phyloP scores from a whole-genome alignment of 2,888 invertebrate genomes.

The Troides aeacus region DNA sequence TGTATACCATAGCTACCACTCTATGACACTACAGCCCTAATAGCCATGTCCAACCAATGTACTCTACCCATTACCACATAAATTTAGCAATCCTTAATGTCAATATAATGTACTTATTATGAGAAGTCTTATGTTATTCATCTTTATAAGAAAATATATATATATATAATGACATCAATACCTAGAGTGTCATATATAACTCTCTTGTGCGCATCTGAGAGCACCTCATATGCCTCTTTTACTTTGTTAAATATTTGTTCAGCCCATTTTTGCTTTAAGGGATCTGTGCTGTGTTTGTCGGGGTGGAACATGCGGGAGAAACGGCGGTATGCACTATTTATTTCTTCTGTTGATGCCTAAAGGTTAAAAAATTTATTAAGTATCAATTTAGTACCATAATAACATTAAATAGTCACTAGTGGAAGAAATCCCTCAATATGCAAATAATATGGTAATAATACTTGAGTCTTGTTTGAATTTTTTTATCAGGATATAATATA shows the following conservation, averaged over 20 bases:
- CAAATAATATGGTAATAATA: background rate
- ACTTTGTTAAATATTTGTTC: constrained; percentile 95
- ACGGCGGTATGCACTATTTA: constrained; percentile 94
- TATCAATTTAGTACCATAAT: background rate
- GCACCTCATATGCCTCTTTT: constrained; percentile 96
- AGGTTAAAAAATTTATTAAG: background rate
- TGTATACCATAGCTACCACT: no score
- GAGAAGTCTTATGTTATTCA: no score
- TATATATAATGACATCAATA: constrained; percentile 31
- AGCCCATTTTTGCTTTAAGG: constrained; percentile 91
- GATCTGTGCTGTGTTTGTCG: constrained; percentile 93
- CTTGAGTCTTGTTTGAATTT: background rate
- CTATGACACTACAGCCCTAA: no score
- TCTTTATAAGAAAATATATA: no score
- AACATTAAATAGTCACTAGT: background rate
- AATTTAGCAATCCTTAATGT: no score
- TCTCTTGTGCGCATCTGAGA: constrained; percentile 95
- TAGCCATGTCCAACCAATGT: no score
- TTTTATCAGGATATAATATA: background rate
- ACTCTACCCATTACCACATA: no score
- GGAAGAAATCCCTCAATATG: background rate
- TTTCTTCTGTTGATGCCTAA: constrained; percentile 95
- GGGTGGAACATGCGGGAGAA: constrained; percentile 97
- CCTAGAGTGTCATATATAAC: constrained; percentile 94
- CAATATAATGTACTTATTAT: no score